Evolutionary conservation across 2,888 invertebrate genomes (phyloP), one percentile per base, ranked within the genome.

Genomic region (Coenonympha glycerion): DNA sequence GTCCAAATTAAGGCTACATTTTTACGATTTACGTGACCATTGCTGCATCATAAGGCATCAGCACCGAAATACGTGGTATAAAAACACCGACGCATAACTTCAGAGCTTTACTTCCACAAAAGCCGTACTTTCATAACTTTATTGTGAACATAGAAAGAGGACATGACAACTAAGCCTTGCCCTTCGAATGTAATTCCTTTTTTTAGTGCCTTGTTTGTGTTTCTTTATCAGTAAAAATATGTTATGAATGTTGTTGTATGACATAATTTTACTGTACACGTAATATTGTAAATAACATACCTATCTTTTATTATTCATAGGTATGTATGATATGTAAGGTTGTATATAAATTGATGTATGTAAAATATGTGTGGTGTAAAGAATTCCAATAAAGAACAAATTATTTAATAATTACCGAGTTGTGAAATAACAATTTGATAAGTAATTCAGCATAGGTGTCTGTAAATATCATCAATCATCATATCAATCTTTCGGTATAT

Each of bases 41-140:
- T 8, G 22, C 22, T 21, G 13, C 22, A 19, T 22, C 37, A 22
- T 6, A 24, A 22, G 16, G 15, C 24, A 22, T 24, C 24, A 22
- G 1, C 15, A 24, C 39, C 22, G 6, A 39, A 39, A 22, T 13
- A 39, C 22, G 39, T 24, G 39, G 39, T 39, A n/a, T n/a, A n/a
- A n/a, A n/a, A n/a, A n/a, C n/a, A n/a, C n/a, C n/a, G 22, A 24
- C 39, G 15, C 39, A 39, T 39, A 39, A 24, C 24, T 39, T 39
- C 5, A 15, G 39, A 3, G 39, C 24, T 39, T 39, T 39, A 39
- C 15, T 24, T 39, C 24, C 15, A 39, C 15, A 24, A 39, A 39
- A 13, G 13, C 24, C 39, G 39, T 39, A 39, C 22, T 39, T 24
- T 24, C 39, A 15, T 24, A 24, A 15, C 39, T 39, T 39, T 39